Evolutionary conservation across 2,888 invertebrate species (phyloP).

Genomic region (Drosophila birchii): DNA sequence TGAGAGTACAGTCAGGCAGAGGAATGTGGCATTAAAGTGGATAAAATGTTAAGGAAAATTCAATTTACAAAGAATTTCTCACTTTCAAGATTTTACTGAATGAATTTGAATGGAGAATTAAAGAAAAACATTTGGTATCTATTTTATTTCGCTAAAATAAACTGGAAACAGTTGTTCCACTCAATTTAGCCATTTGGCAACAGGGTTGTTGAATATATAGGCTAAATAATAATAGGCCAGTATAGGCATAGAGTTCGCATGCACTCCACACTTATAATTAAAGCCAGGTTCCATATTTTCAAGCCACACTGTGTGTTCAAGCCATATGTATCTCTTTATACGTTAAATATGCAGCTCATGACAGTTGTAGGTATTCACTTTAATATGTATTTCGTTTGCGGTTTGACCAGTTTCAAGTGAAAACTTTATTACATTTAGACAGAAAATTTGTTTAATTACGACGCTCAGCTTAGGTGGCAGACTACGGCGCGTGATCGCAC

Average conservation of each 20-base stretch:
- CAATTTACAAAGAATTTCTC: too few species aligned
- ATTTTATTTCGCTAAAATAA: not conserved
- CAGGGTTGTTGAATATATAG: not conserved
- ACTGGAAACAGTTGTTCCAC: not conserved
- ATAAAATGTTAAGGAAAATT: not conserved
- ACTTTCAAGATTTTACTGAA: too few species aligned
- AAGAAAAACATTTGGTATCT: not conserved
- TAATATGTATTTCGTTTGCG: conserved; percentile 14
- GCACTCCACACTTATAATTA: not conserved
- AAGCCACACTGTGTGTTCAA: not conserved
- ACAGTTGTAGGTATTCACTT: conserved; percentile 34
- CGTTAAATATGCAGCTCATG: not conserved
- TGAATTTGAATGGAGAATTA: not conserved
- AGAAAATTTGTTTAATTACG: conserved; percentile 34
- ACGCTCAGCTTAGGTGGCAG: conserved; percentile 13
- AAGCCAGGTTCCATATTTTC: too few species aligned
- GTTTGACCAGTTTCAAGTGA: conserved; percentile 24
- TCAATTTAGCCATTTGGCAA: not conserved
- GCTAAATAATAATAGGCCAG: not conserved
- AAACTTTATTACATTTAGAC: conserved; percentile 41
- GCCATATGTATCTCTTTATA: not conserved
- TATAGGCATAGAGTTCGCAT: too few species aligned
- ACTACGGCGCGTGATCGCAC: conserved; percentile 24
- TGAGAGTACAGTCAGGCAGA: conserved; percentile 9
- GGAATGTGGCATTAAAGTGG: not conserved